Conservation (phyloP, 2,113 vertebrate genomes). For the Pachypanchax playfairii region DNA sequence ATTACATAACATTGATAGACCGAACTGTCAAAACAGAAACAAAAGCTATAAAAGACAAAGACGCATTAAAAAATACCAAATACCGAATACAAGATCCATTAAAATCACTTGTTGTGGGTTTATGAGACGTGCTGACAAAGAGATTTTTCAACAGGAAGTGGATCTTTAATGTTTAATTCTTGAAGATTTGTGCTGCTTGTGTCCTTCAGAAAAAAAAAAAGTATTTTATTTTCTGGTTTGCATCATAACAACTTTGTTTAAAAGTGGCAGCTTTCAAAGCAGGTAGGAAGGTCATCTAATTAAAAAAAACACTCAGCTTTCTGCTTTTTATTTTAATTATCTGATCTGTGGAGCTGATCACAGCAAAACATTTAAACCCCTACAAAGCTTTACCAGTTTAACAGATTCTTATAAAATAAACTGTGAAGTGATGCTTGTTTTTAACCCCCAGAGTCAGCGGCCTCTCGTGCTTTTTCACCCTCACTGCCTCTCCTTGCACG, state of each 20-base stretch:
- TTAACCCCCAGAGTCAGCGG: conserved; percentile 4
- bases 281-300: conserved; percentile 25
- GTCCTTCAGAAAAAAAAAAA: conserved; percentile 29
- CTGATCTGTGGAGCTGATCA: conserved; percentile 45
- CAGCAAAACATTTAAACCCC: background rate
- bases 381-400: background rate
- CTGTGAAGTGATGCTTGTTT: background rate
- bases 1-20: conserved; percentile 66
- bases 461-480: conserved; percentile 33
- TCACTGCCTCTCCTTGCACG: conserved; percentile 35
- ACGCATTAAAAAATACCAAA: background rate
- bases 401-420: conserved; percentile 4
- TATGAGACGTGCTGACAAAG: background rate
- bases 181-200: conserved; percentile 19
- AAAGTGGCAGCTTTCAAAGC: conserved; percentile 13
- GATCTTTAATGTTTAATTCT: conserved; percentile 1
- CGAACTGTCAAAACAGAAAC: conserved; percentile 26
- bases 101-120: background rate
- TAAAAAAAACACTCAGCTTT: conserved; percentile 30
- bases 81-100: conserved; percentile 1
- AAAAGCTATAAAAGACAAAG: conserved; percentile 24
- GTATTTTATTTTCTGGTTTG: conserved; percentile 1
- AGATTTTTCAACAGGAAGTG: background rate
- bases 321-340: conserved; percentile 53
- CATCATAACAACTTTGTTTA: conserved; percentile 11